A percentile compares a stretch with the other conserved stretches of the same genome.
These are phyloP conservation scores for Lordiphosa andalusiaca DNA, from an alignment of 2,888 invertebrate genomes.

Conservation along the genomic window DNA sequence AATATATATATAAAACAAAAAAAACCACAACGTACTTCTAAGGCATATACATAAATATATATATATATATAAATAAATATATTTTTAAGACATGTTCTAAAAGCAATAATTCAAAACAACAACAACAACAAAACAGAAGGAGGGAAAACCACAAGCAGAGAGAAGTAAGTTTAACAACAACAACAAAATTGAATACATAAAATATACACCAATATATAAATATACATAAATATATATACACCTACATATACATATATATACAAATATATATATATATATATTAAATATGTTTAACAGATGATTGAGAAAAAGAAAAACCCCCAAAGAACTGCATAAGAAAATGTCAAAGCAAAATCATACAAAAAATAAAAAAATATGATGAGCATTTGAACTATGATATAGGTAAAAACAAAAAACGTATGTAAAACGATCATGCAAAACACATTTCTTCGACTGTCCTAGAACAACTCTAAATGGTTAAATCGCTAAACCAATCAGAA, in stretches of 20 bases:
- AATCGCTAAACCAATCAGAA: constrained; percentile 7
- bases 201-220: constrained; percentile 74
- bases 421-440: neutral
- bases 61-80: constrained; percentile 43
- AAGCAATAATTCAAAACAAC: constrained; percentile 79
- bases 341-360: too few species aligned
- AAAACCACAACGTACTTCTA: constrained; percentile 24
- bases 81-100: constrained; percentile 80
- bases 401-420: constrained; percentile 12
- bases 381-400: neutral
- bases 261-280: constrained; percentile 41
- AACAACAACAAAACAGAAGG: constrained; percentile 53
- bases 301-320: constrained; percentile 14
- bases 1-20: constrained; percentile 32
- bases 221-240: constrained; percentile 56
- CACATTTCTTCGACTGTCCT: constrained; percentile 44
- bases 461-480: constrained; percentile 5
- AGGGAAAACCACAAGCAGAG: constrained; percentile 28
- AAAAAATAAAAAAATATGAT: too few species aligned
- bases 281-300: constrained; percentile 34
- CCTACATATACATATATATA: constrained; percentile 40
- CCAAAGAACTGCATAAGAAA: constrained; percentile 11
- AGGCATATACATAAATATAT: constrained; percentile 50
- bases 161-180: constrained; percentile 42
- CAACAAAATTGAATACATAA: constrained; percentile 55